Evolutionary conservation across 1,140 invertebrate genomes (phyloP).

Genomic region (Caerostris darwini): DNA sequence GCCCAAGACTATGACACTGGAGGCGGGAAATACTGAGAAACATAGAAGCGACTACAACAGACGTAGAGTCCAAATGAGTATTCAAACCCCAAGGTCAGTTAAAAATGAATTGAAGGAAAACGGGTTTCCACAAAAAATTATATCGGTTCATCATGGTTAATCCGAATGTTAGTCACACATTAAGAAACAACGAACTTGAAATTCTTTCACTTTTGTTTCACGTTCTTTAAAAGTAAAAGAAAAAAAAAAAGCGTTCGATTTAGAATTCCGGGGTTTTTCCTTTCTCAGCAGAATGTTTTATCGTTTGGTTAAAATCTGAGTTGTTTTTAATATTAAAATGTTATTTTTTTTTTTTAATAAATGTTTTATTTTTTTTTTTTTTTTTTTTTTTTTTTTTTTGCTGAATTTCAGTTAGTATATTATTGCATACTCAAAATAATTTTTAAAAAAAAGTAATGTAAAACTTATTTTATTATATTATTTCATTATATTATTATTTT

Average conservation of each 20-base stretch:
- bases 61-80: background rate
- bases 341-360: background rate
- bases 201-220: background rate
- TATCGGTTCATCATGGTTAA: background rate
- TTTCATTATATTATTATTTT: no score
- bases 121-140: conserved; percentile 13
- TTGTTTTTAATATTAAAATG: background rate
- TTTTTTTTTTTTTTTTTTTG: no score
- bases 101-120: background rate
- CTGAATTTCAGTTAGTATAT: no score
- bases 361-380: no score
- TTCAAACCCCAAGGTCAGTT: background rate
- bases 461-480: no score
- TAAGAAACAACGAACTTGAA: background rate
- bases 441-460: no score
- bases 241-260: background rate
- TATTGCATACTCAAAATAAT: no score
- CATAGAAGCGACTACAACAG: background rate
- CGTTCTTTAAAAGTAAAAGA: no score
- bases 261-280: background rate
- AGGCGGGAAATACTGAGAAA: background rate
- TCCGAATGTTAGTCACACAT: background rate
- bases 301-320: background rate
- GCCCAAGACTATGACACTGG: background rate
- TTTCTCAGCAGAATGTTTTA: background rate